Base-by-base conservation (phyloP, 2,113 vertebrate genomes). In the Xiphias gladius region DNA sequence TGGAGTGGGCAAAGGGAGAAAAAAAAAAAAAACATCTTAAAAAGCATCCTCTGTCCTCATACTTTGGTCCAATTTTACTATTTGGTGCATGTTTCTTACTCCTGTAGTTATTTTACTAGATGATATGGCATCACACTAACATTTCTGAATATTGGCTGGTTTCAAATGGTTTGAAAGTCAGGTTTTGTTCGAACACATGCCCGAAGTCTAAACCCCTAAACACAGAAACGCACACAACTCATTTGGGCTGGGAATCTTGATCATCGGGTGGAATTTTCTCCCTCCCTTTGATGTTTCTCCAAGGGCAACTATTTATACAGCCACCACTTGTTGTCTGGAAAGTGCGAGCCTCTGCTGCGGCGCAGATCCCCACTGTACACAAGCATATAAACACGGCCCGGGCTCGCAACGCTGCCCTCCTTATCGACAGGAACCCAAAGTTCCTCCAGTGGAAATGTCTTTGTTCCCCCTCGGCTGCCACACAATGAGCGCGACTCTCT, bases 371-470 rank as follows among this genome's bases (percentile, higher is more conserved):
- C 76, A 77, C 93, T 91, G 90, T 92, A 94, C 89, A 93, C 93
- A 94, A 83, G 91, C 91, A 89, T 79, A 94, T 94, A 94, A 95
- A 95, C 94, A 95, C 80, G 52, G 77, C 71, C 70, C 57, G 61
- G 76, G 86, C 93, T 89, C 87, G 68, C 82, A 91, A 82, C 86
- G 77, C 92, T 89, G 86, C 58, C 84, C 89, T 93, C 84, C 94
- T 96, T 96, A 96, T 96, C 94, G 86, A 94, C 95, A 96, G 94
- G 95, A 96, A 96, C 93, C 93, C 90, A 89, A 93, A 96, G 94
- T 96, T 95, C 95, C 94, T 96, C 92, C 90, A 57, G 89, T 95
- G 95, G 94, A 96, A 96, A 95, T 91, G 94, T 93, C 93, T 95
- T 95, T 95, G 94, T 95, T 95, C 92, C 89, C 89, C 84, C 63